Conservation (phyloP, 2,113 vertebrate genomes). For the Otocyon megalotis region DNA sequence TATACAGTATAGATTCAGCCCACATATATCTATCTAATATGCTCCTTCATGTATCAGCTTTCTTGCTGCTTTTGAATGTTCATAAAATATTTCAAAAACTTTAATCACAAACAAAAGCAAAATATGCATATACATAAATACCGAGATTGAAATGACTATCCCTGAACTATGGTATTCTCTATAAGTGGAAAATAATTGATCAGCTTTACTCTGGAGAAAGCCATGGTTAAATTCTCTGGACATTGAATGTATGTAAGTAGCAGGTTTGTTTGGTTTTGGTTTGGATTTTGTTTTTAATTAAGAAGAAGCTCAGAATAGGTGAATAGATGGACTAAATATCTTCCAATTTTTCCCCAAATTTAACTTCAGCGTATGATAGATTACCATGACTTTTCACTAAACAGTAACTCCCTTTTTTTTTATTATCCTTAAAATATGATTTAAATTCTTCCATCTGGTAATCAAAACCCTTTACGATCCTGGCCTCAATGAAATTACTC, state of each 20-base stretch:
- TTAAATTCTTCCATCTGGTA: neutral
- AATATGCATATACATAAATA: neutral
- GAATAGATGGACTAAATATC: neutral
- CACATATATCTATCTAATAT: neutral
- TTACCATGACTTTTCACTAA: neutral
- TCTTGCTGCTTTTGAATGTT: constrained; percentile 2
- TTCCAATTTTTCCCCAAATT: neutral
- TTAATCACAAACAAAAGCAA: neutral
- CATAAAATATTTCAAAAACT: neutral
- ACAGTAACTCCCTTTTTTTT: neutral
- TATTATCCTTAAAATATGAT: neutral
- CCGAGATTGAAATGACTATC: neutral
- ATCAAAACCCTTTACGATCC: neutral
- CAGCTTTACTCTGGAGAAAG: neutral
- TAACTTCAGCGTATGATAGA: neutral
- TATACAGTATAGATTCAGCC: neutral
- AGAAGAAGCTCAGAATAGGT: neutral
- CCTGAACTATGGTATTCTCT: neutral
- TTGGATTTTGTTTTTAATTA: neutral
- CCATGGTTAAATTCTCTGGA: neutral
- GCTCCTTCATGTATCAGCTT: neutral
- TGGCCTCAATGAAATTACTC: neutral
- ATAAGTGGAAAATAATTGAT: neutral
- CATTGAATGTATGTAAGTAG: neutral
- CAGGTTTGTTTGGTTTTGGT: neutral